These are phyloP conservation scores for Gastrophysa polygoni DNA, from an alignment of 2,888 invertebrate species.

Conservation along the genomic window DNA sequence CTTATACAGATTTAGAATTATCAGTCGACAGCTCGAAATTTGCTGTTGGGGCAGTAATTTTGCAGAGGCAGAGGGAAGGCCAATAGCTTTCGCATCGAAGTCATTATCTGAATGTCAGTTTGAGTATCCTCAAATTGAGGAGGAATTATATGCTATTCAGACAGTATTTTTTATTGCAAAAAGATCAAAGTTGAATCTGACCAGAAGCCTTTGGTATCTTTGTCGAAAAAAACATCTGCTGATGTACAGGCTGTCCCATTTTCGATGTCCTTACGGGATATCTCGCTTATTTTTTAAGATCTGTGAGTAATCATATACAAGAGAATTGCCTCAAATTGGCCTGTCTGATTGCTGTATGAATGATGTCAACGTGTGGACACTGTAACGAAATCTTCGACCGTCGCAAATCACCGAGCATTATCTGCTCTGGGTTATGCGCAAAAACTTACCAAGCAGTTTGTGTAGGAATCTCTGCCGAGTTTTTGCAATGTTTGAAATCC, in stretches of 20 bases:
- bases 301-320: neutral
- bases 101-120: too few relatives aligned
- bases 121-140: too few relatives aligned
- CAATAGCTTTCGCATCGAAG: too few relatives aligned
- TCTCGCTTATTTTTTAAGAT: too few relatives aligned
- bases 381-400: conserved; percentile 1
- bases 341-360: neutral
- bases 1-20: neutral
- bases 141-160: too few relatives aligned
- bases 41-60: neutral
- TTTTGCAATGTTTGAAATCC: neutral
- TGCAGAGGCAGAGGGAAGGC: neutral
- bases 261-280: too few relatives aligned
- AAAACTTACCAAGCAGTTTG: neutral
- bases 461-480: neutral
- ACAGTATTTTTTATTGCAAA: too few relatives aligned
- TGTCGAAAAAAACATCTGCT: too few relatives aligned
- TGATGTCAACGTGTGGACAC: neutral
- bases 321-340: neutral
- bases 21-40: neutral
- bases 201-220: too few relatives aligned
- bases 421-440: neutral
- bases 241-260: too few relatives aligned
- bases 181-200: too few relatives aligned
- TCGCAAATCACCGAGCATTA: conserved; percentile 3